Evolutionary conservation across 2,888 invertebrate species (phyloP).

Genomic region (Machimus rusticus): DNA sequence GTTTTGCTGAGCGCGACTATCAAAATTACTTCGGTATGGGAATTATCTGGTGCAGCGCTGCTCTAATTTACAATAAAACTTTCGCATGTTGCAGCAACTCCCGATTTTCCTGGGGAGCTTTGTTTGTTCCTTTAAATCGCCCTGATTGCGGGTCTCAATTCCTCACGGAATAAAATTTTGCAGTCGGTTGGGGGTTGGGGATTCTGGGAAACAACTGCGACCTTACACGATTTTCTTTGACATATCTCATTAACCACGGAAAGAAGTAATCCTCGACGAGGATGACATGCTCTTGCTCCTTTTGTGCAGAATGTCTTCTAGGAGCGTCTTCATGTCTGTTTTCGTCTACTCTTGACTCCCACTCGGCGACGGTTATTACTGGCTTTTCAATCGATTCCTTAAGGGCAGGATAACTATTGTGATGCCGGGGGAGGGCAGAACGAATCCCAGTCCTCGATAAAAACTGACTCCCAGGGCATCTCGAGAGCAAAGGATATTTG

Average conservation of each 20-base stretch:
- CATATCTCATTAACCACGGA: constrained; percentile 41
- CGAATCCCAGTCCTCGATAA: neutral
- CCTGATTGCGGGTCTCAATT: constrained; percentile 2
- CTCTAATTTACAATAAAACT: neutral
- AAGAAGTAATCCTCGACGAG: constrained; percentile 30
- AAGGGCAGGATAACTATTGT: constrained; percentile 5
- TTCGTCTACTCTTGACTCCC: neutral
- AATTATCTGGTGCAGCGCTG: neutral
- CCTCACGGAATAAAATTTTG: constrained; percentile 15
- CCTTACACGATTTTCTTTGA: constrained; percentile 31
- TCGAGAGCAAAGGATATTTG: constrained; percentile 10
- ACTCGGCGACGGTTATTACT: constrained; percentile 18
- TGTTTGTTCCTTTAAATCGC: neutral
- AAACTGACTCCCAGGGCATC: neutral
- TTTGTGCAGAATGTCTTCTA: constrained; percentile 8
- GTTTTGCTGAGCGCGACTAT: neutral
- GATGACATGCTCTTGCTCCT: constrained; percentile 21
- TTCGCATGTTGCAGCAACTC: neutral
- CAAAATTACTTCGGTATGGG: neutral
- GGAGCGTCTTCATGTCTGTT: constrained; percentile 13
- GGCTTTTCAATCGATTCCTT: constrained; percentile 31
- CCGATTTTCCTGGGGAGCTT: neutral
- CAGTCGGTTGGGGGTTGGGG: neutral
- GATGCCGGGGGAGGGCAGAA: neutral
- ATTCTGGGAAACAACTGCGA: neutral